Percentiles rank a stretch among this genome's conserved stretches.
phyloP scores from a whole-genome alignment of 2,113 vertebrate genomes.

The Leptobrachium ailaonicum region DNA sequence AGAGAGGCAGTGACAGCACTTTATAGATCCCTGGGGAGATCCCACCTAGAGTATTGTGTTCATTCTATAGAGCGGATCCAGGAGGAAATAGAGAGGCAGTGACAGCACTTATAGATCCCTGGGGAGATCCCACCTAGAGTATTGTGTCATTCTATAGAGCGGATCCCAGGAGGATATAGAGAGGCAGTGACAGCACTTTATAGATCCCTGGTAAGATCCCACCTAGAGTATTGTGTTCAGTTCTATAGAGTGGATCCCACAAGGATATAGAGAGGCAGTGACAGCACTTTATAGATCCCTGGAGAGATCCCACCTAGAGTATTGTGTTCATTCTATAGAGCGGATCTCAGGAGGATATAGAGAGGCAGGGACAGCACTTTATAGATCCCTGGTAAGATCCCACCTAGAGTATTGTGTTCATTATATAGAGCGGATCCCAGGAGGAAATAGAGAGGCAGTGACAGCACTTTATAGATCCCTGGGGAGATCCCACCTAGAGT shows the following conservation, averaged over 20 bases:
- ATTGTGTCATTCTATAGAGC: conserved; percentile 6
- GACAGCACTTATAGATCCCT: background rate
- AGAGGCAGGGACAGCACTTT: conserved; percentile 1
- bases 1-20: background rate
- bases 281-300: background rate
- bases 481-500: background rate
- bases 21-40: background rate
- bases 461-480: conserved; percentile 2
- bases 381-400: conserved; percentile 9
- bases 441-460: conserved; percentile 1
- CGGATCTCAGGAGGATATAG: background rate
- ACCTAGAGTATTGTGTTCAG: conserved; percentile 1
- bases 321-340: background rate
- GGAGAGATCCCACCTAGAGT: background rate
- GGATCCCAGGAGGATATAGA: conserved; percentile 1
- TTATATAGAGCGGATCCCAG: conserved; percentile 8
- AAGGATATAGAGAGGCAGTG: background rate
- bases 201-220: conserved; percentile 11
- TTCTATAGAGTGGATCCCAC: conserved; percentile 8
- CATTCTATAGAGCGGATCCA: background rate
- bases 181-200: background rate
- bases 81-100: too few relatives aligned
- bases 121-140: background rate
- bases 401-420: conserved; percentile 3
- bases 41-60: background rate